Conservation (phyloP, 1,140 invertebrate genomes). For the Macrobrachium nipponense region DNA sequence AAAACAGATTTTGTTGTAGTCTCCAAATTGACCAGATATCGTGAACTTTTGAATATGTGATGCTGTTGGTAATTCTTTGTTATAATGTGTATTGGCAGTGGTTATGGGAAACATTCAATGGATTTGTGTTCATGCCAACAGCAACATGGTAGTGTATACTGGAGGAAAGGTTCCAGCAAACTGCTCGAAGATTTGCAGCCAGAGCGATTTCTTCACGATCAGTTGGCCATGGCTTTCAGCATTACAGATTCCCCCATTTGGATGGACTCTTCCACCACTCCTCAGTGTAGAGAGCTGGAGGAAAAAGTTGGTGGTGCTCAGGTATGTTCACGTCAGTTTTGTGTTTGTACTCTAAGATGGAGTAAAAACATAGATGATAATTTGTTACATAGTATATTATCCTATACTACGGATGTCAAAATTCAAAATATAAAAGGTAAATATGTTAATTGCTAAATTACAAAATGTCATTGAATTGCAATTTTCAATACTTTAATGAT, state of each 20-base stretch:
- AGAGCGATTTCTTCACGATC: slow-evolving; percentile 83
- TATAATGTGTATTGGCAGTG: not conserved
- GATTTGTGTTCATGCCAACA: slow-evolving; percentile 69
- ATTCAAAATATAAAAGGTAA: too few species aligned
- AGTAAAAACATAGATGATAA: not conserved
- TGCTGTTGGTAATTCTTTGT: not conserved
- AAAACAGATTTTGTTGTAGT: too few species aligned
- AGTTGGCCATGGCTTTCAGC: slow-evolving; percentile 82
- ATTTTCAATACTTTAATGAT: too few species aligned
- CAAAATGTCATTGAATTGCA: too few species aligned
- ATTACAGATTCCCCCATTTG: slow-evolving; percentile 89
- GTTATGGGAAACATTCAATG: slow-evolving; percentile 2
- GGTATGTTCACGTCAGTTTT: slow-evolving; percentile 68
- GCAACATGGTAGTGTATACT: slow-evolving; percentile 98
- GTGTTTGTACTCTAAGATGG: not conserved
- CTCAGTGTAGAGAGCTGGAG: slow-evolving; percentile 85
- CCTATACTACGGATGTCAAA: too few species aligned
- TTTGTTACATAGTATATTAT: too few species aligned
- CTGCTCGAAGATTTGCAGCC: slow-evolving; percentile 78
- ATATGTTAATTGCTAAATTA: too few species aligned
- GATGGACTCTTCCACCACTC: slow-evolving; percentile 93
- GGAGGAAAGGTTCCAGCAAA: slow-evolving; percentile 81
- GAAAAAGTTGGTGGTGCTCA: slow-evolving; percentile 82
- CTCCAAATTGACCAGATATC: too few species aligned
- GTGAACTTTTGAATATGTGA: not conserved